A percentile compares a stretch with the other conserved stretches of the same genome.
Conservation (phyloP, 1,140 invertebrate genomes). For the Proales similis region DNA sequence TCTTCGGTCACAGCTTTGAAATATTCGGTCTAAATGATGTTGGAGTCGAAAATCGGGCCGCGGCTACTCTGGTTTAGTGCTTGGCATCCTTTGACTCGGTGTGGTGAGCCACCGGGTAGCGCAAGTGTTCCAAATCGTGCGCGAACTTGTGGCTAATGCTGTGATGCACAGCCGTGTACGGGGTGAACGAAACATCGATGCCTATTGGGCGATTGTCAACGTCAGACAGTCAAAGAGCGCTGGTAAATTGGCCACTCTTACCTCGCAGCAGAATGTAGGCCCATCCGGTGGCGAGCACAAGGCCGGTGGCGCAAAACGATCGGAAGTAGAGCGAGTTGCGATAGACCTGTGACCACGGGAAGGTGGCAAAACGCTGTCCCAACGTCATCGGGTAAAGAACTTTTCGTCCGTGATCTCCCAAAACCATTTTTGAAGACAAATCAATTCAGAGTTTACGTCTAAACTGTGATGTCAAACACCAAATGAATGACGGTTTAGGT, state of each 20-base stretch:
- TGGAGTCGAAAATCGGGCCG: too few relatives aligned
- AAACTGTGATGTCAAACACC: too few relatives aligned
- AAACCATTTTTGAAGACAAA: constrained; percentile 38
- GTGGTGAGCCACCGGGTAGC: constrained; percentile 36
- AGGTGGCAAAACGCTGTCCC: constrained; percentile 22
- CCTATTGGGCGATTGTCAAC: too few relatives aligned
- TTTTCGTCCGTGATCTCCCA: constrained; percentile 32
- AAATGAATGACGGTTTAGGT: too few relatives aligned
- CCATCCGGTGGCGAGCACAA: constrained; percentile 13
- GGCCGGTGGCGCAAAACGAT: constrained; percentile 33
- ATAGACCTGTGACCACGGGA: constrained; percentile 29
- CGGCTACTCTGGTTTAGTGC: too few relatives aligned
- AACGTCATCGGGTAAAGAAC: constrained; percentile 34
- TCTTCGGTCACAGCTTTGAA: too few relatives aligned
- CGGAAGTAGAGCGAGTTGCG: constrained; percentile 31
- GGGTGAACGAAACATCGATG: constrained; percentile 28
- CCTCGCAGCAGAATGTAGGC: constrained; percentile 15
- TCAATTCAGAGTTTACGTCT: neutral
- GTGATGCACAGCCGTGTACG: constrained; percentile 36
- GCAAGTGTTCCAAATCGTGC: constrained; percentile 16
- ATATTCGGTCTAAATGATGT: too few relatives aligned
- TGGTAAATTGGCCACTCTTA: too few relatives aligned
- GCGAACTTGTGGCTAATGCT: constrained; percentile 33
- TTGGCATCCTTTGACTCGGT: too few relatives aligned
- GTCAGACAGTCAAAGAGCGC: too few relatives aligned